Percentiles rank a stretch among this genome's conserved stretches.
phyloP scores from a whole-genome alignment of 2,888 invertebrate genomes.

The Nycteola revayana region DNA sequence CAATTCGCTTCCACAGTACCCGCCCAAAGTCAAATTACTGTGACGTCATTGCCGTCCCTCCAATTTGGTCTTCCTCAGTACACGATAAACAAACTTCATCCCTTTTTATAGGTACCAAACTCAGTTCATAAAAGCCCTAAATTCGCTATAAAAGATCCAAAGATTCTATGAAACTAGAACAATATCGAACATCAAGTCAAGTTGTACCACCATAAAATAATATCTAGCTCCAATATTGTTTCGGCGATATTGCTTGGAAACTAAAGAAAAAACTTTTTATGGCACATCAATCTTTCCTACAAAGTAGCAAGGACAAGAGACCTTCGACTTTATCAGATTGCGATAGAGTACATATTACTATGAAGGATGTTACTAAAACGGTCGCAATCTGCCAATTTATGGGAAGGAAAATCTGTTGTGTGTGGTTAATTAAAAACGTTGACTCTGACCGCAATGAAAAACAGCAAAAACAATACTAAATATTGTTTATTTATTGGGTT shows the following conservation, averaged over 20 bases:
- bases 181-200: conserved; percentile 20
- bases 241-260: conserved; percentile 21
- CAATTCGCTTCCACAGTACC: too few relatives aligned
- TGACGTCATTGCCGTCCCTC: too few relatives aligned
- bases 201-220: conserved; percentile 26
- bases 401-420: conserved; percentile 12
- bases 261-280: conserved; percentile 24
- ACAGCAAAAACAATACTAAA: too few relatives aligned
- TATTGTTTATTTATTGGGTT: too few relatives aligned
- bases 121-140: conserved; percentile 3
- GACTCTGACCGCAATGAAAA: too few relatives aligned
- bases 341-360: conserved; percentile 5
- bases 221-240: conserved; percentile 32
- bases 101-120: conserved; percentile 3
- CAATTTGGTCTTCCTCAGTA: too few relatives aligned
- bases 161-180: conserved; percentile 8
- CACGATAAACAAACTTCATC: too few relatives aligned
- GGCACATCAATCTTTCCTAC: conserved; percentile 21
- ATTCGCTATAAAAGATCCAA: conserved; percentile 15
- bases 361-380: background rate
- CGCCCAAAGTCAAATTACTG: too few relatives aligned
- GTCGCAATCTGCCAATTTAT: conserved; percentile 20
- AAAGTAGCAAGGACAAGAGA: conserved; percentile 1
- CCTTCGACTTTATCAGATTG: conserved; percentile 1
- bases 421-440: conserved; percentile 20